A percentile compares a stretch with the other conserved stretches of the same genome.
Evolutionary conservation across 2,888 invertebrate genomes (phyloP).

Genomic region (Chloroclysta siterata): DNA sequence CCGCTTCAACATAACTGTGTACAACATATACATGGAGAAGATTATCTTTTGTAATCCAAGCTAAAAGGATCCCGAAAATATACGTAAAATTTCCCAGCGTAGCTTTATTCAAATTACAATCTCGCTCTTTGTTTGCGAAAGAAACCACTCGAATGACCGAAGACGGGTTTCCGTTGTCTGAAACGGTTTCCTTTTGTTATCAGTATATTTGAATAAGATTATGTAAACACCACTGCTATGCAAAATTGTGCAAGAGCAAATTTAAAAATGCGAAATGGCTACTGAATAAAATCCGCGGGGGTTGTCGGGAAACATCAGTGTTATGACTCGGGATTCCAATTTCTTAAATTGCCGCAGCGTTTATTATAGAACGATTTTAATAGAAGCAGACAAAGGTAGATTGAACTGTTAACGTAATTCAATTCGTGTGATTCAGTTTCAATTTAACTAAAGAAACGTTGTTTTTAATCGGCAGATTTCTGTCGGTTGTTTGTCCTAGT

Average conservation of each 20-base stretch:
- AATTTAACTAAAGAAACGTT: conserved; percentile 59
- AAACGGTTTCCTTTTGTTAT: conserved; percentile 32
- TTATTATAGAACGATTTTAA: conserved; percentile 30
- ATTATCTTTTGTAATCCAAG: conserved; percentile 27
- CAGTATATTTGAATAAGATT: conserved; percentile 49
- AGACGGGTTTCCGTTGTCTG: conserved; percentile 27
- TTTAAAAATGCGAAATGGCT: conserved; percentile 46
- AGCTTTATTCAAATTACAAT: conserved; percentile 30
- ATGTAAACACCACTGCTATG: conserved; percentile 45
- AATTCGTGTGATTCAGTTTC: conserved; percentile 33
- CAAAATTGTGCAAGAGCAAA: conserved; percentile 48
- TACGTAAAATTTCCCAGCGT: conserved; percentile 18
- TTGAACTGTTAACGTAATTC: no score
- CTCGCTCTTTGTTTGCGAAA: conserved; percentile 29
- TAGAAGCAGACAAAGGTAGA: conserved; percentile 34
- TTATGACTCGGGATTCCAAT: conserved; percentile 34
- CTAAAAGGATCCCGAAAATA: conserved; percentile 14
- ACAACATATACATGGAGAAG: conserved; percentile 38
- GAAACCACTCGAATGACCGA: conserved; percentile 26
- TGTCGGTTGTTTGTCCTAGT: conserved; percentile 62
- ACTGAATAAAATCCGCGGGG: conserved; percentile 32
- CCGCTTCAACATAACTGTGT: conserved; percentile 55
- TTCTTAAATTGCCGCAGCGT: conserved; percentile 31
- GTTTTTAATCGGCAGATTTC: conserved; percentile 55
- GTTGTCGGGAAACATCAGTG: conserved; percentile 39